Evolutionary conservation across 2,888 invertebrate species (phyloP), one percentile per base, ranked within the genome.

Genomic region (Athetis lepigone): DNA sequence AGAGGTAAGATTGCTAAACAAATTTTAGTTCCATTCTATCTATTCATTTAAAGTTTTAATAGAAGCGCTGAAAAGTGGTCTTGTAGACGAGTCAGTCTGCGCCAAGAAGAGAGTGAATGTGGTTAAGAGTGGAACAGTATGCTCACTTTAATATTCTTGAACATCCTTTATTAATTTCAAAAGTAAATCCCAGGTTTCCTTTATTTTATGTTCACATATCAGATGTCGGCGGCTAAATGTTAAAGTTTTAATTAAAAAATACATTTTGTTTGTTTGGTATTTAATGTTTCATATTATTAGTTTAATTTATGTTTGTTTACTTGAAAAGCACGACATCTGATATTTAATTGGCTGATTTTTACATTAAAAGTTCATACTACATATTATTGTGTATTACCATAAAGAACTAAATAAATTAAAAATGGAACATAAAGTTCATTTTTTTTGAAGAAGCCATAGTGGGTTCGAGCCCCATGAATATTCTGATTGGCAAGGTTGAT

Each of bases 1-100:
- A 79, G 93, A 95, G 95, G 95, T 95, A 95, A 95, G 95, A 94
- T 88, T 89, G 88, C 89, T 83, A 88, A 83, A 87, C 87, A 89
- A 86, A 87, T 88, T 88, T 87, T 88, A 89, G 88, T 89, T 90
- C 85, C 82, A 85, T 87, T 85, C 85, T 87, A 82, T 87, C 81
- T 86, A 75, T 86, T 74, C 74, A 77, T 70, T 72, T 77, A 72
- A 69, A 61, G 73, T 68, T 62, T 68, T 18, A 68, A 63, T 67
- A 62, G 63, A 63, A 62, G 62, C 52, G 69, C 73, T 71, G 70
- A 62, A 60, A 71, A 59, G 61, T 66, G 69, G 33, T 65, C 46
- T 55, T 61, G 71, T 79, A 79, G 81, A 79, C 81, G 81, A 75
- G 73, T 75, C 70, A 79, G 80, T 71, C 82, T 72, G 79, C 73